phyloP scores from a whole-genome alignment of 2,113 vertebrate species.

The Helogale parvula region DNA sequence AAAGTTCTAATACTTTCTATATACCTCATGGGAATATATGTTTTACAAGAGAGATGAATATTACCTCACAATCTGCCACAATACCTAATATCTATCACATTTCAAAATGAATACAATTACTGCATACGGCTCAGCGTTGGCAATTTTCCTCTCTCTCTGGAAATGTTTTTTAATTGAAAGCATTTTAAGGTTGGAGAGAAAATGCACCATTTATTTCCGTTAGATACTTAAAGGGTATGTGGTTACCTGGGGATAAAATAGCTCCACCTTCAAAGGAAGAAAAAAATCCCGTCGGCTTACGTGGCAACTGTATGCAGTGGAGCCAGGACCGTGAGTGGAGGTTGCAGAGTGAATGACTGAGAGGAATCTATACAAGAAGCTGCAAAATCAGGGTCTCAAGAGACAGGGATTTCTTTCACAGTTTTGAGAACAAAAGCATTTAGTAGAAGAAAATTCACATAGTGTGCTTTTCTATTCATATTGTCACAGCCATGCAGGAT shows the following conservation, averaged over 20 bases:
- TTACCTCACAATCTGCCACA: slow-evolving; percentile 61
- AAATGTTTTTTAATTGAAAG: slow-evolving; percentile 74
- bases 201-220: slow-evolving; percentile 62
- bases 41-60: slow-evolving; percentile 58
- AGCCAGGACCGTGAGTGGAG: slow-evolving; percentile 9
- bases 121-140: slow-evolving; percentile 38
- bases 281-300: not conserved
- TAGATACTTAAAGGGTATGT: slow-evolving; percentile 45
- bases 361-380: not conserved
- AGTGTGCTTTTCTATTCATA: slow-evolving; percentile 49
- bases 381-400: slow-evolving; percentile 10
- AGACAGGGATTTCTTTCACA: not conserved
- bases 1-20: not conserved
- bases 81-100: slow-evolving; percentile 60
- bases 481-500: slow-evolving; percentile 24
- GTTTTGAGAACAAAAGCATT: slow-evolving; percentile 17
- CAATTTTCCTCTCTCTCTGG: slow-evolving; percentile 55
- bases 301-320: not conserved
- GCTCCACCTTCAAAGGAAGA: slow-evolving; percentile 51
- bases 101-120: slow-evolving; percentile 56
- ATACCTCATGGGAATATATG: slow-evolving; percentile 54
- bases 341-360: slow-evolving; percentile 3
- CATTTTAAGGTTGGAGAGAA: slow-evolving; percentile 61
- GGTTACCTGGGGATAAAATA: slow-evolving; percentile 72
- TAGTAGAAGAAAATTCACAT: slow-evolving; percentile 63